A percentile compares a stretch with the other conserved stretches of the same genome.
Evolutionary conservation across 1,140 invertebrate genomes (phyloP).

Genomic region (Dufourea novaeangliae): DNA sequence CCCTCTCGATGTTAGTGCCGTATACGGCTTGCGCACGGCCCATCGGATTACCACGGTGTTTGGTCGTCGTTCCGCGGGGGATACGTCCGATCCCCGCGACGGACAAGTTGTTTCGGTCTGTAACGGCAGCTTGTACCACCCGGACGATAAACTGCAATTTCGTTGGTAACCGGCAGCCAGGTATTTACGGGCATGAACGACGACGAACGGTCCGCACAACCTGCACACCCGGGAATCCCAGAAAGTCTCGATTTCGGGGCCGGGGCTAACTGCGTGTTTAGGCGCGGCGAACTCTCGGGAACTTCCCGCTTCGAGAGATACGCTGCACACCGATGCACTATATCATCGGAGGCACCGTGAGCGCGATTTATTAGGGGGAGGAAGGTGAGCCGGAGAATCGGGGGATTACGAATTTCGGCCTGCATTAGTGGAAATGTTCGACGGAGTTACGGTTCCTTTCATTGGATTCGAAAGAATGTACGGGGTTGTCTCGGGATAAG

Average conservation of each 20-base stretch:
- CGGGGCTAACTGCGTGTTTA: slow-evolving; percentile 1
- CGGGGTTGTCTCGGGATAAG: no score
- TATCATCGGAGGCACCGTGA: neutral
- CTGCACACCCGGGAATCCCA: neutral
- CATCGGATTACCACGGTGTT: neutral
- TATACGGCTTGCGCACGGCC: neutral
- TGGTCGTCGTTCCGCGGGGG: neutral
- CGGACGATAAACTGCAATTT: slow-evolving; percentile 47
- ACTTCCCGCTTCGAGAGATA: neutral
- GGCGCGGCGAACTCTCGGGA: neutral
- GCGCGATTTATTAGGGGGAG: slow-evolving; percentile 11
- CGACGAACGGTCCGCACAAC: neutral
- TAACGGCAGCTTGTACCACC: slow-evolving; percentile 15
- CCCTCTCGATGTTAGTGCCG: neutral
- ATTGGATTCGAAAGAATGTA: no score
- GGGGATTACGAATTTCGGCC: no score
- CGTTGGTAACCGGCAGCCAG: slow-evolving; percentile 8
- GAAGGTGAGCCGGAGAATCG: no score
- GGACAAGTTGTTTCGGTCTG: slow-evolving; percentile 7
- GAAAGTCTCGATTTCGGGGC: slow-evolving; percentile 12
- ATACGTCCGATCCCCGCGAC: neutral
- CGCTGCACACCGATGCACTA: neutral
- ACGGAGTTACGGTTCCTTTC: no score
- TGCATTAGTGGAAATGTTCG: no score
- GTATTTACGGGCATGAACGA: slow-evolving; percentile 35